Evolutionary conservation across 2,113 vertebrate species (phyloP), one percentile per base, ranked within the genome.

Genomic region (Pholis gunnellus): DNA sequence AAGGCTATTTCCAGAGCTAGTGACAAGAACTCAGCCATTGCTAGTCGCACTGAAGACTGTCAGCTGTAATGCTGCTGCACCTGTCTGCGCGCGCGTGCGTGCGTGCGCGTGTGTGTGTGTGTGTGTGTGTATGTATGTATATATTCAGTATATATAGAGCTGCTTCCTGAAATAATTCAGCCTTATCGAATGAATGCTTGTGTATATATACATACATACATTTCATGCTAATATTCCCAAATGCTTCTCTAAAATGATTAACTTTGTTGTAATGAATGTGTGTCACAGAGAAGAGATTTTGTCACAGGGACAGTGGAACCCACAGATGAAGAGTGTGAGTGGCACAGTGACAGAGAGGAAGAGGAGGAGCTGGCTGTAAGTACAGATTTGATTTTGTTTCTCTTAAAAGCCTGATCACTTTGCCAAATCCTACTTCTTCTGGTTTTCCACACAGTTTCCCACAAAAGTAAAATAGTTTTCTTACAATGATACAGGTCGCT

Each of bases 331-430:
- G 98, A 99, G 48, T 96, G 97, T 2, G 97, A 98, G 42, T 99
- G 97, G 98, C 97, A 97, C 76, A 98, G 97, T 84, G 97, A 99
- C 74, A 92, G 92, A 2, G 98, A 99, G 13, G 98, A 99, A 6
- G 98, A 99, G 40, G 98, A 98, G 10, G 97, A 97, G 46, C 75
- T 99, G 72, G 96, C 97, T 61, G 98, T 99, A 88, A 98, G 97
- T 96, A 13, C 22, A 46, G 2, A 9, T 57, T 56, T 68, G 0
- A 57, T 84, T 34, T 56, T 15, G 6, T 56, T 72, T 59, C 11
- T 61, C 25, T 65, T 63, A 50, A 56, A 60, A 72, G 20, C 18
- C 17, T 31, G 5, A 40, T 70, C 14, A 15, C 4, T 72, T 65
- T 18, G 18, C 11, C 31, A 54, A 46, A 65, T 44, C 18, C 1